These are phyloP conservation scores for Ochropleura plecta DNA, from an alignment of 2,888 invertebrate species.

Conservation along the genomic window DNA sequence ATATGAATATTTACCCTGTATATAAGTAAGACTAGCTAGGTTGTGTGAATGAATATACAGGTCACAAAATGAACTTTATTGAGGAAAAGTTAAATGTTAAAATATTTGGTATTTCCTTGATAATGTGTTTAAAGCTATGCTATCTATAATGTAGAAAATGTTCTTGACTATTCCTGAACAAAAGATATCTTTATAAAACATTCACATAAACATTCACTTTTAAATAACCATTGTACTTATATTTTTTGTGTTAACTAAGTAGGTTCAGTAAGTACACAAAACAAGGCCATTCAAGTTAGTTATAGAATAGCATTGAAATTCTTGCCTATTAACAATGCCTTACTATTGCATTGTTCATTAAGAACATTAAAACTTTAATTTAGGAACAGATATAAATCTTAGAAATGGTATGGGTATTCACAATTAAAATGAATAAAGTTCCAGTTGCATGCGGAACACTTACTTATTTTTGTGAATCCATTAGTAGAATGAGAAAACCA, in stretches of 20 bases:
- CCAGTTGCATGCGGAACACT: neutral
- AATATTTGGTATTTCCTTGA: neutral
- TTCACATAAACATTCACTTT: neutral
- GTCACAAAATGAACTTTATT: neutral
- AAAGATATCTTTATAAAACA: neutral
- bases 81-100: neutral
- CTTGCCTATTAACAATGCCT: slow-evolving; percentile 17
- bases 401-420: neutral
- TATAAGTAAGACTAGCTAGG: neutral
- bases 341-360: slow-evolving; percentile 7
- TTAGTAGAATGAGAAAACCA: neutral
- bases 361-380: slow-evolving; percentile 2
- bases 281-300: slow-evolving; percentile 24
- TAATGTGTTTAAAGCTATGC: neutral
- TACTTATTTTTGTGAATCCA: neutral
- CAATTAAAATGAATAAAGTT: neutral
- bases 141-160: neutral
- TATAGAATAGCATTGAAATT: slow-evolving; percentile 28
- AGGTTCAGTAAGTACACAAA: neutral
- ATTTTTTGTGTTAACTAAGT: neutral
- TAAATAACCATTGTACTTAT: slow-evolving; percentile 1
- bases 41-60: neutral
- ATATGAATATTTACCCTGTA: neutral
- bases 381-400: neutral
- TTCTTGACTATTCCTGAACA: neutral